Percentiles rank a stretch among this genome's conserved stretches.
Conservation (phyloP, 2,113 vertebrate genomes). For the Takifugu flavidus region DNA sequence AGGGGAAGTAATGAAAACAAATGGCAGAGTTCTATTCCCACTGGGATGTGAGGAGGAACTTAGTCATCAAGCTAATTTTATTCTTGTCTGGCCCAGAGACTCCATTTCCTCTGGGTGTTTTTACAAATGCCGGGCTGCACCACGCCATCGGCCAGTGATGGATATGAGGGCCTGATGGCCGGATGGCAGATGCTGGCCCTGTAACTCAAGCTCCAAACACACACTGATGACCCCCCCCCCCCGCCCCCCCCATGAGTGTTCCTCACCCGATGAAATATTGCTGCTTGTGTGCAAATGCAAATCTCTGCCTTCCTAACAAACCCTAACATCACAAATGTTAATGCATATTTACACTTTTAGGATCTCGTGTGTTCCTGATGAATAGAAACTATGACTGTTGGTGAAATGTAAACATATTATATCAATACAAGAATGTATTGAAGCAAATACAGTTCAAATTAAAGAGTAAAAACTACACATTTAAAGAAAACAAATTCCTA, state of each 20-base stretch:
- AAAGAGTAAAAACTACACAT: too few species aligned
- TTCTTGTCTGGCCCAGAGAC: conserved; percentile 80
- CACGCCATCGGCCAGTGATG: conserved; percentile 69
- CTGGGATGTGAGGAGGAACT: conserved; percentile 75
- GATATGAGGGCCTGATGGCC: conserved; percentile 74
- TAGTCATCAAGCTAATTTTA: conserved; percentile 84
- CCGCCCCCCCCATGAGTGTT: conserved; percentile 26
- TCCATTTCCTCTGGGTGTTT: conserved; percentile 84
- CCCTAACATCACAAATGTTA: not conserved
- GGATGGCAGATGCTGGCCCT: conserved; percentile 82
- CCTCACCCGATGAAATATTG: conserved; percentile 34
- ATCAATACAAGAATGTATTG: too few species aligned
- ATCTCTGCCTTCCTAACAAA: conserved; percentile 33
- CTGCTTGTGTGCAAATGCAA: conserved; percentile 16
- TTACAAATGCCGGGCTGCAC: conserved; percentile 74
- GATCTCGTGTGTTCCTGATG: conserved; percentile 3
- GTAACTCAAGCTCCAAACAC: conserved; percentile 82
- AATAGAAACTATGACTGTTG: not conserved
- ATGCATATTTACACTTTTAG: too few species aligned
- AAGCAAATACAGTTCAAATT: not conserved
- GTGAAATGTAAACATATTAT: too few species aligned
- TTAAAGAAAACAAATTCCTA: too few species aligned
- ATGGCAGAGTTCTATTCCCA: conserved; percentile 77
- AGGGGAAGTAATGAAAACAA: conserved; percentile 80
- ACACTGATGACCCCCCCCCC: conserved; percentile 68